Evolutionary conservation across 1,140 invertebrate genomes (phyloP), one percentile per base, ranked within the genome.

Genomic region (Chironomus tepperi): DNA sequence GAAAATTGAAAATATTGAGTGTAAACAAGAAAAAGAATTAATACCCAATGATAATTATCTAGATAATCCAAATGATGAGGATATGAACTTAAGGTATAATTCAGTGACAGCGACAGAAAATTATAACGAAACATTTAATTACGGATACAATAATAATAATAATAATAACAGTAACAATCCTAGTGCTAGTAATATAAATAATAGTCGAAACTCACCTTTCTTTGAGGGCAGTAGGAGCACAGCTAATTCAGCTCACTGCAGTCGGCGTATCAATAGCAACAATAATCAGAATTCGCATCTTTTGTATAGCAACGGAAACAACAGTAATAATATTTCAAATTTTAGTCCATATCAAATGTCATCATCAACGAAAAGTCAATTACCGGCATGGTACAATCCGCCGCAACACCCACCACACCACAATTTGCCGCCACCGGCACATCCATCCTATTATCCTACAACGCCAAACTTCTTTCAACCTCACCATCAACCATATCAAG

Each of bases 291-390:
- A 34, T 34, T 34, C 24, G 24, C 24, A 34, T 2, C 1, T 2
- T 34, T 34, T 34, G 5, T 34, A 34, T 34, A 34, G 24, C 1
- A 34, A 34, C 24, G 24, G 24, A 34, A 34, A 34, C n/a, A n/a
- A n/a, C n/a, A n/a, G n/a, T n/a, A n/a, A n/a, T n/a, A n/a, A n/a
- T n/a, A n/a, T 15, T 57, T 12, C 47, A 57, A 57, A 12, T 70
- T 70, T 18, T 9, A 21, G 65, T 19, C 65, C 65, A 70, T 70
- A 70, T 70, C 65, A 70, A 8, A 70, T 70, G 18, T 70, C 65
- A 6, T 19, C 65, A 70, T 70, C 65, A 19, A 19, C 65, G 10
- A 70, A 70, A 70, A 70, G 19, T 21, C 65, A 70, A 70, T 70
- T 70, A 19, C 65, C 65, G 12, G 19, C 16, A 2, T 70, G 65